Conservation (phyloP, 2,888 invertebrate species). For the Metellina segmentata region DNA sequence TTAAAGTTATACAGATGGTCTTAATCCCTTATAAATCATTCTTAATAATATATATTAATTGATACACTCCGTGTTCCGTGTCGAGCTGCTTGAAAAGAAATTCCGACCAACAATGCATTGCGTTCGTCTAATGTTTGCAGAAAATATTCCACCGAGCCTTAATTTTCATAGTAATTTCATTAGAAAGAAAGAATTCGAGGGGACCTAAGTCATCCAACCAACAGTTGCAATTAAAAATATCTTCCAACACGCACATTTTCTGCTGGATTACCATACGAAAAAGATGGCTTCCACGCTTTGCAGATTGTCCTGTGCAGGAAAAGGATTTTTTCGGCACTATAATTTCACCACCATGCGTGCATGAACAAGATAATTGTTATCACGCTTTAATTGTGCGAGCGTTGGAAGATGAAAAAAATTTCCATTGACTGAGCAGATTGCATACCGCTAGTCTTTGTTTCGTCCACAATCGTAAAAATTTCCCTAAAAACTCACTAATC, state of each 20-base stretch:
- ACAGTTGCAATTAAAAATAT: background rate
- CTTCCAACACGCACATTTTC: background rate
- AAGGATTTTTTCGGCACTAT: background rate
- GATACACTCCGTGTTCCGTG: too few species aligned
- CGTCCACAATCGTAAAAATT: conserved; percentile 2
- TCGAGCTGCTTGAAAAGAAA: background rate
- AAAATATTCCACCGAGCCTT: background rate
- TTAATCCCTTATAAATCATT: too few species aligned
- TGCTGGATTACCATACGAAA: background rate
- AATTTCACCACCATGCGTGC: background rate
- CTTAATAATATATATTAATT: too few species aligned
- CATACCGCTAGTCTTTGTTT: background rate
- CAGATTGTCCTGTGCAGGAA: background rate
- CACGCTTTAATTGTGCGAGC: background rate
- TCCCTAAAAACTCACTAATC: conserved; percentile 5
- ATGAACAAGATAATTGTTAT: background rate
- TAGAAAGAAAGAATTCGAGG: background rate
- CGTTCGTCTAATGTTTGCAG: background rate
- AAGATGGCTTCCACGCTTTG: background rate
- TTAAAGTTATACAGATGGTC: too few species aligned
- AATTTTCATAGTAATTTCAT: background rate
- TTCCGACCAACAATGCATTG: background rate
- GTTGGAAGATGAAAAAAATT: background rate
- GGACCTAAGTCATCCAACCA: background rate
- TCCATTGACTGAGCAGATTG: background rate